Conservation (phyloP, 2,113 vertebrate species). For the Mastomys coucha region DNA sequence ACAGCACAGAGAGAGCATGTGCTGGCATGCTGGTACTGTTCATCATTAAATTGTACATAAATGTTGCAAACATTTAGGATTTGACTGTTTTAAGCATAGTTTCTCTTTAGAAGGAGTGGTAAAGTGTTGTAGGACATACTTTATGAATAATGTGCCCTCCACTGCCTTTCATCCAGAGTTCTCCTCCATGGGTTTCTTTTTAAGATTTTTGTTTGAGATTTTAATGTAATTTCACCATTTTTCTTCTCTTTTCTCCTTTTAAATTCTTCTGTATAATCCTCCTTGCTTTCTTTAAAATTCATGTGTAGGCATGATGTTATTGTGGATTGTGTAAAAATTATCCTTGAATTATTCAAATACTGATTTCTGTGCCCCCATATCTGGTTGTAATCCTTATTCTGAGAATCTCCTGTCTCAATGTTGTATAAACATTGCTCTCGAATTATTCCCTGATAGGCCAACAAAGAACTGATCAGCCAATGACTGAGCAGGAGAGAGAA, state of each 20-base stretch:
- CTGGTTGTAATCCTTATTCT: too few species aligned
- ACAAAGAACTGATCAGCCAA: too few species aligned
- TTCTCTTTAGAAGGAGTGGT: conserved; percentile 27
- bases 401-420: too few species aligned
- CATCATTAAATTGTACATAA: neutral
- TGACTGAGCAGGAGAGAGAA: too few species aligned
- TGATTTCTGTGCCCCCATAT: too few species aligned
- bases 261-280: neutral
- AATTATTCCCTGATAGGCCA: too few species aligned
- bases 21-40: neutral
- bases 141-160: neutral
- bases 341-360: too few species aligned
- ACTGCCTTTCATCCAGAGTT: neutral
- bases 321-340: too few species aligned
- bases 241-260: neutral
- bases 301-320: neutral
- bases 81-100: conserved; percentile 11
- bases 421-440: too few species aligned
- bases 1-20: neutral
- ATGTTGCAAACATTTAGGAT: neutral
- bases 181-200: neutral
- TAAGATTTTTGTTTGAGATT: neutral
- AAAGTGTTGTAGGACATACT: neutral
- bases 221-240: neutral
- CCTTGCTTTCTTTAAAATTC: neutral